A percentile compares a stretch with the other conserved stretches of the same genome.
These are phyloP conservation scores for Erpetoichthys calabaricus DNA, from an alignment of 2,797 vertebrate species.

Conservation along the genomic window DNA sequence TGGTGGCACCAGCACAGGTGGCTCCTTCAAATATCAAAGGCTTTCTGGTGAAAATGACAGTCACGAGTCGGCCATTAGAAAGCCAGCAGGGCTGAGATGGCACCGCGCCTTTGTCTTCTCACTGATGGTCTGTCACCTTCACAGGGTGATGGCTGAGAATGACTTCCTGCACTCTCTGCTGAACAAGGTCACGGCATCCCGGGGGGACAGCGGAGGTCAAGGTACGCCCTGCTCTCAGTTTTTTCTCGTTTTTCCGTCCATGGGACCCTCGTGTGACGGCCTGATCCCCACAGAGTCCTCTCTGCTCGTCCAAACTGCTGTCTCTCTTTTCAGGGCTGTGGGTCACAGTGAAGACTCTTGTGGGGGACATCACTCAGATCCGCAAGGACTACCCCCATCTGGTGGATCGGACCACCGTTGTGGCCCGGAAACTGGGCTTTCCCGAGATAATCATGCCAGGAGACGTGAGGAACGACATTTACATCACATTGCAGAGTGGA, in stretches of 20 bases:
- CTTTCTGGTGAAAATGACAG: too few relatives aligned
- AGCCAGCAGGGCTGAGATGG: too few relatives aligned
- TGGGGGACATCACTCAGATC: constrained; percentile 82
- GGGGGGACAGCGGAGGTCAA: constrained; percentile 91
- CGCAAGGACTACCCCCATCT: constrained; percentile 91
- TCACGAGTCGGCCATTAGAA: too few relatives aligned
- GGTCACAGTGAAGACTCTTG: constrained; percentile 91
- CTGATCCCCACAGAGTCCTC: background rate
- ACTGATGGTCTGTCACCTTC: too few relatives aligned
- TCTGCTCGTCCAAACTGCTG: background rate
- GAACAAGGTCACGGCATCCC: constrained; percentile 71
- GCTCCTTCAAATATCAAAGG: too few relatives aligned
- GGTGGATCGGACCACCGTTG: constrained; percentile 86
- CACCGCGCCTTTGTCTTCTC: too few relatives aligned
- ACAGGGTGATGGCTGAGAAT: constrained; percentile 73
- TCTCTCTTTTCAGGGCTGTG: constrained; percentile 60
- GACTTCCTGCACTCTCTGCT: constrained; percentile 84
- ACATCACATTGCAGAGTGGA: constrained; percentile 73
- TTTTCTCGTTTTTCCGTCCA: background rate
- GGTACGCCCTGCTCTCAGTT: constrained; percentile 43
- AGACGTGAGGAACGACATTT: constrained; percentile 94
- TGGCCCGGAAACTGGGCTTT: constrained; percentile 89
- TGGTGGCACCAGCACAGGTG: too few relatives aligned
- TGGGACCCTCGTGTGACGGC: too few relatives aligned
- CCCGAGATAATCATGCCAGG: constrained; percentile 98